A percentile compares a stretch with the other conserved stretches of the same genome.
These are phyloP conservation scores for Lampris megalopsis DNA, from an alignment of 2,113 vertebrate species.

Conservation along the genomic window DNA sequence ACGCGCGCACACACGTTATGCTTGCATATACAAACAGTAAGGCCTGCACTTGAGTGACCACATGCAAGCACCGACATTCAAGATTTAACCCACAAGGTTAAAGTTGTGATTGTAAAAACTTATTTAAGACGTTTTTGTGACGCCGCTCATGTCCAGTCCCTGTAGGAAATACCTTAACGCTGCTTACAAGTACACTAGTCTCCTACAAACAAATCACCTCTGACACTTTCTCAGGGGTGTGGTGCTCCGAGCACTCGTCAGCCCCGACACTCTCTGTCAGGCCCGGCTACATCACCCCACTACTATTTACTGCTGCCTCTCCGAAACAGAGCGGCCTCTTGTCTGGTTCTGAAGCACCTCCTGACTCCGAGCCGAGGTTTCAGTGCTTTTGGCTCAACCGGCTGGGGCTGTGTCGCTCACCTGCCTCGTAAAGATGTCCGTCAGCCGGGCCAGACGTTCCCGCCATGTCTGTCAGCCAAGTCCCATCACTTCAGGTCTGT, in stretches of 20 bases:
- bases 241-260: constrained; percentile 24
- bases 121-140: not conserved
- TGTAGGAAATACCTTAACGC: constrained; percentile 34
- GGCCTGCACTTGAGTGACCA: not conserved
- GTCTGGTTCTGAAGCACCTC: constrained; percentile 64
- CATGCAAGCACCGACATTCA: no score
- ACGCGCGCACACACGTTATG: no score
- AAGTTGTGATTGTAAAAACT: not conserved
- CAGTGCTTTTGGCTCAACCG: constrained; percentile 32
- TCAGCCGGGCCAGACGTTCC: constrained; percentile 48
- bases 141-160: constrained; percentile 7
- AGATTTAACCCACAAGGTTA: not conserved
- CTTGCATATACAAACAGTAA: not conserved
- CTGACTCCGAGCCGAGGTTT: constrained; percentile 45
- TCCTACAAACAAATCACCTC: constrained; percentile 22
- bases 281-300: constrained; percentile 36
- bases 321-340: constrained; percentile 68
- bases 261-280: constrained; percentile 22
- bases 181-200: constrained; percentile 24
- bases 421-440: constrained; percentile 68
- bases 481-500: constrained; percentile 49
- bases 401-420: constrained; percentile 46
- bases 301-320: constrained; percentile 57
- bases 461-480: constrained; percentile 47
- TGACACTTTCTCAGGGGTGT: constrained; percentile 46